Evolutionary conservation across 2,888 invertebrate species (phyloP).

Genomic region (Apodemia zela): DNA sequence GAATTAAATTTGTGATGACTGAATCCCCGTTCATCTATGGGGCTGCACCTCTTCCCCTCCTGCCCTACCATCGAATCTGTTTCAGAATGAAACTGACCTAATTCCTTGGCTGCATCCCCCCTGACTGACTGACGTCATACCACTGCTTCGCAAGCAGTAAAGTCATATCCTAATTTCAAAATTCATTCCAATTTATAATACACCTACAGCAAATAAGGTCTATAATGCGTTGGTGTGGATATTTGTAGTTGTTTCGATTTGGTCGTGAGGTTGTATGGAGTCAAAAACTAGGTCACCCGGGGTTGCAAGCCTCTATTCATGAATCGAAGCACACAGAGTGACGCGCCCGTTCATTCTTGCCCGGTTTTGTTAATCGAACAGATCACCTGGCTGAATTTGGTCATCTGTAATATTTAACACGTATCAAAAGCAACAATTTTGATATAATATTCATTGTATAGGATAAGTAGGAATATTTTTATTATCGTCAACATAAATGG

Average conservation of each 20-base stretch:
- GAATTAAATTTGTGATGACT: constrained; percentile 26
- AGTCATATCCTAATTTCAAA: constrained; percentile 46
- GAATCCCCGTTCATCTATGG: constrained; percentile 51
- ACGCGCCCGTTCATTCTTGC: constrained; percentile 69
- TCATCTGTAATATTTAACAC: constrained; percentile 24
- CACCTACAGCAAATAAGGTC: constrained; percentile 29
- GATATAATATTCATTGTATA: no score
- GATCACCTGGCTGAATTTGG: constrained; percentile 42
- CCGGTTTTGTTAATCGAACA: constrained; percentile 54
- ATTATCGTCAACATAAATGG: no score
- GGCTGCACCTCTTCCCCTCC: constrained; percentile 42
- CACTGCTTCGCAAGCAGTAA: constrained; percentile 45
- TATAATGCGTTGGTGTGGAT: constrained; percentile 30
- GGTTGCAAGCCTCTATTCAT: constrained; percentile 83
- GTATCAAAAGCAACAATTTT: neutral
- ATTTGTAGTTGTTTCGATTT: constrained; percentile 41
- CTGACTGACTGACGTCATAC: constrained; percentile 80
- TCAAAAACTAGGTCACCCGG: constrained; percentile 84
- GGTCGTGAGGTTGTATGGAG: constrained; percentile 45
- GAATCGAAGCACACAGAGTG: constrained; percentile 72
- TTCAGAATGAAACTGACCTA: constrained; percentile 85
- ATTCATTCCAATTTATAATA: constrained; percentile 34
- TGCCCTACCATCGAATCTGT: constrained; percentile 60
- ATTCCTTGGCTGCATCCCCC: constrained; percentile 73
- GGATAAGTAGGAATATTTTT: no score